phyloP scores from a whole-genome alignment of 2,113 vertebrate genomes.

The Amblyornis subalaris region DNA sequence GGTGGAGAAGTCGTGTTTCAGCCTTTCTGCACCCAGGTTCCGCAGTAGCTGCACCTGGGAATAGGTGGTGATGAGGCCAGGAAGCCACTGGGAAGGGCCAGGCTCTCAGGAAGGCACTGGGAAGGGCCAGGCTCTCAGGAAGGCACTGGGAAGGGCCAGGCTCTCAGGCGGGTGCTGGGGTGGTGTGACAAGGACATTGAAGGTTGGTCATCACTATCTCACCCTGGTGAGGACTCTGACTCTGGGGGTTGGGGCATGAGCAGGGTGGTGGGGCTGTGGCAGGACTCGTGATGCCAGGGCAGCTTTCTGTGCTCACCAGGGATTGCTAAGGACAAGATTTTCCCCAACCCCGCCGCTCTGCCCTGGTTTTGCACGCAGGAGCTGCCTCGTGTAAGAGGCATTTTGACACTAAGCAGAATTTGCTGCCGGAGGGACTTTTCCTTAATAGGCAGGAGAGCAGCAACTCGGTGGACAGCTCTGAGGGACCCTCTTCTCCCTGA shows the following conservation, averaged over 20 bases:
- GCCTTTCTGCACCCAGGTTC: neutral
- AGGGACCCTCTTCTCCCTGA: neutral
- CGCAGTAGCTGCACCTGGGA: neutral
- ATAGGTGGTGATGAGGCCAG: neutral
- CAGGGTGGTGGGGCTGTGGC: neutral
- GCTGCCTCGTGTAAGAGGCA: neutral
- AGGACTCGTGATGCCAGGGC: neutral
- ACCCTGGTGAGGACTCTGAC: neutral
- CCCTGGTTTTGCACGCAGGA: neutral
- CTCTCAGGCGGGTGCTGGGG: neutral
- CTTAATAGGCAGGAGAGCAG: neutral
- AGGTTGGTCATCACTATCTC: fast-evolving
- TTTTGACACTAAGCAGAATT: neutral
- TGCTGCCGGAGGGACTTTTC: conserved; percentile 10
- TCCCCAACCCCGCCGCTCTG: fast-evolving
- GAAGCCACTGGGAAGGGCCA: neutral
- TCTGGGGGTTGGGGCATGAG: too few species aligned
- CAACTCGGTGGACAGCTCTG: neutral
- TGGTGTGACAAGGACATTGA: neutral
- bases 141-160: neutral
- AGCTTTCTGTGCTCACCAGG: neutral
- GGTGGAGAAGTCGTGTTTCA: neutral
- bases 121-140: neutral
- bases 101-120: neutral
- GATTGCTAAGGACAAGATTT: neutral